Base-by-base conservation (phyloP, 1,140 invertebrate species). In the Micrasema minimum region DNA sequence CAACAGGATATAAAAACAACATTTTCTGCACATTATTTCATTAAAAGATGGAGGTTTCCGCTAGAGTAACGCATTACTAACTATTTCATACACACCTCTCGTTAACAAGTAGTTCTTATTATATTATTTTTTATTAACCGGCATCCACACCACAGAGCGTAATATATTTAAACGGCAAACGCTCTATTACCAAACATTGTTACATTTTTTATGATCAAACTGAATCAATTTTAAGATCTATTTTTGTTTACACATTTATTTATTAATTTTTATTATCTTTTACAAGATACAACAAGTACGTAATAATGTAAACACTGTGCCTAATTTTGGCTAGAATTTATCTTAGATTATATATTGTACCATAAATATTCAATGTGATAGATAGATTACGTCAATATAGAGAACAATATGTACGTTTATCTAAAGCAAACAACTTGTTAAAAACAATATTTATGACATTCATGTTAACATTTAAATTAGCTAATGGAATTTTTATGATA, bases 401-500 rank as follows among this genome's bases (percentile, higher is more conserved):
- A n/a, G 43, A n/a, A 22, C 18, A 22, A 51, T 2, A 51, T 23
- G 26, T 31, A 31, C 7, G 16, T 18, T 59, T 38, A 59, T 59
- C 38, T 18, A 22, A 59, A 59, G 55, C 55, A 59, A 38, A 43
- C 18, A 59, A 35, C 51, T 38, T 14, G 55, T 59, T 16, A 11
- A 16, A n/a, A 57, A 12, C 41, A 64, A 46, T 46, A 43, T 43
- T 41, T 23, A 64, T 64, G 61, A 64, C 43, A 64, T 46, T 46
- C 26, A 59, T 67, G 51, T 66, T 67, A 67, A 72, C 55, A 72
- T 67, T 72, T 69, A 72, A 72, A 72, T 72, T 68, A 72, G 66
- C 71, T 72, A 72, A 72, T 72, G 71, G 71, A 72, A 72, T 69
- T 68, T 69, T 66, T 72, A 69, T 67, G 26, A 65, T 69, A 66